Base-by-base conservation (phyloP, 2,797 vertebrate species). In the Heliangelus exortis region DNA sequence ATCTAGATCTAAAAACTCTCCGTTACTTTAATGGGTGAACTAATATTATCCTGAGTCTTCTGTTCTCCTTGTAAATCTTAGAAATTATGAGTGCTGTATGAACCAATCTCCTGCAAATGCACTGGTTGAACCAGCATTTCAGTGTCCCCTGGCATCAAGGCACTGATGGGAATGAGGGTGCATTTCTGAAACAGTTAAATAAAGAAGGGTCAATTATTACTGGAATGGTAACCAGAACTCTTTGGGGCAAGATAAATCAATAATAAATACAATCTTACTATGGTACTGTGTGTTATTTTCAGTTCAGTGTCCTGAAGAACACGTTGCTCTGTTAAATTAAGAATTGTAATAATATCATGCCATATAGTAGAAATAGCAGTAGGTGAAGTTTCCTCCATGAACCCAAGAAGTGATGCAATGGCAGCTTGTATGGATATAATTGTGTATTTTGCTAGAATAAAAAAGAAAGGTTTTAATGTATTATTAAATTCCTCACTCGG, bases 391-490 rank as follows among this genome's bases (percentile, higher is more conserved):
- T 97, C 91, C 77, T 95, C 83, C 84, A 4, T 54, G 77, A 97
- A 95, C 87, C 84, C 78, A 87, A 96, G 83, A 76, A 82, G 75
- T 97, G 96, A 97, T 72, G 96, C 67, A 97, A 98, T 96, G 98
- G 97, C 97, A 97, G 96, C 97, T 97, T 95, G 94, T 91, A 94
- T 96, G 97, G 97, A 97, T 98, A 97, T 98, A 97, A 97, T 98
- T 98, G 98, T 98, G 98, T 98, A 98, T 99, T 98, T 98, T 98
- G 96, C 93, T 97, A 48, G 66, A 98, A 98, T 98, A 97, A 97
- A 98, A 98, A 98, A 98, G 98, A 99, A 97, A 98, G 96, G 91
- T 97, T 98, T 98, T 98, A 98, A 98, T 98, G 98, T 98, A 98
- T 98, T 98, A 98, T 98, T 99, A 98, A 97, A 97, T 98, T 97